These are phyloP conservation scores for Erpetoichthys calabaricus DNA, from an alignment of 2,797 vertebrate species.

Conservation along the genomic window DNA sequence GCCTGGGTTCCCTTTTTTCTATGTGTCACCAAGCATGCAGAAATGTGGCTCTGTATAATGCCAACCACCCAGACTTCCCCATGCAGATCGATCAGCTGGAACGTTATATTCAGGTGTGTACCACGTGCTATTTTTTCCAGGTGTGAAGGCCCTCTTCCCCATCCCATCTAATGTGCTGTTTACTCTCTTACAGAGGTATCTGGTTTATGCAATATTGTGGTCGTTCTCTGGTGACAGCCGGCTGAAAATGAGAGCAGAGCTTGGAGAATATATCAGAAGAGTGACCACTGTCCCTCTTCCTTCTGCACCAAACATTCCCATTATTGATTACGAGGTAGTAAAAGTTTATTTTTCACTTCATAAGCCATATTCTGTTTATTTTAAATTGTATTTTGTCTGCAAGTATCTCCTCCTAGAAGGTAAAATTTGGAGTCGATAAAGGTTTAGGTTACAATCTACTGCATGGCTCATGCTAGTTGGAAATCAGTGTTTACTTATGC, in stretches of 20 bases:
- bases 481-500: too few relatives aligned
- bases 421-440: too few relatives aligned
- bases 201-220: constrained; percentile 94
- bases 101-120: constrained; percentile 83
- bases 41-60: constrained; percentile 90
- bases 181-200: constrained; percentile 56
- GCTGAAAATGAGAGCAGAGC: constrained; percentile 89
- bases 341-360: too few relatives aligned
- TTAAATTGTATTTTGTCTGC: too few relatives aligned
- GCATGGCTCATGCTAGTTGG: too few relatives aligned
- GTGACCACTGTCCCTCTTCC: constrained; percentile 91
- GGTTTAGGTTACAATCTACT: too few relatives aligned
- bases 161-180: not conserved
- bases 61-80: constrained; percentile 94
- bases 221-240: constrained; percentile 94
- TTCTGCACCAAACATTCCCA: constrained; percentile 81
- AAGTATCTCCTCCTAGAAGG: too few relatives aligned
- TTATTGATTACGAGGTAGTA: constrained; percentile 90
- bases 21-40: constrained; percentile 96
- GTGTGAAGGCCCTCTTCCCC: too few relatives aligned
- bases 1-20: constrained; percentile 85
- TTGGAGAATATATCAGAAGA: constrained; percentile 91
- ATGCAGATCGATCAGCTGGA: constrained; percentile 94
- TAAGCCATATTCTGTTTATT: too few relatives aligned
- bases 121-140: not conserved